Evolutionary conservation across 1,140 invertebrate genomes (phyloP).

Genomic region (Pteromalus puparum): DNA sequence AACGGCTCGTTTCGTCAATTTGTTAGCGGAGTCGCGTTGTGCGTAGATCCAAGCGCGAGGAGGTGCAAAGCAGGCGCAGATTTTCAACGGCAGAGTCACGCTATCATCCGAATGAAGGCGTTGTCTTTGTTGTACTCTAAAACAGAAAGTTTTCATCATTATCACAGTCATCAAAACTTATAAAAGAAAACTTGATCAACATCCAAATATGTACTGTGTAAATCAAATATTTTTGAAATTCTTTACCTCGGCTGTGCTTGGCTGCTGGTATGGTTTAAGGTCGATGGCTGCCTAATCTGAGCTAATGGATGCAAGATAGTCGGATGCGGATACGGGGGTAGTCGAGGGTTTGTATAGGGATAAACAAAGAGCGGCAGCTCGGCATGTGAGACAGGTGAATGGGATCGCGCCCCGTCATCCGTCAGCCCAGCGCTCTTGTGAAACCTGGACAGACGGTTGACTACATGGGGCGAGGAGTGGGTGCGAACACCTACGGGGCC

Average conservation of each 20-base stretch:
- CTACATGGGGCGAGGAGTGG: conserved; percentile 93
- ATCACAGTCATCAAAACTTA: background rate
- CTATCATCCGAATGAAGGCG: conserved; percentile 82
- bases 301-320: conserved; percentile 86
- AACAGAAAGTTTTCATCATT: background rate
- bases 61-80: conserved; percentile 87
- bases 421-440: conserved; percentile 95
- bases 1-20: conserved; percentile 78
- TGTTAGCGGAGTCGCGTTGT: conserved; percentile 74
- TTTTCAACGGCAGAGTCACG: conserved; percentile 79
- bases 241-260: conserved; percentile 75
- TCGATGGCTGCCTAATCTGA: conserved; percentile 88
- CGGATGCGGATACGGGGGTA: conserved; percentile 92
- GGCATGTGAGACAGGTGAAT: conserved; percentile 83
- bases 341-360: conserved; percentile 90
- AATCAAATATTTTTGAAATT: background rate
- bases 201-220: too few species aligned
- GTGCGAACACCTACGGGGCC: conserved; percentile 93
- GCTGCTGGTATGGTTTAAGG: conserved; percentile 73
- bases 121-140: conserved; percentile 75
- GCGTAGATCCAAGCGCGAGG: conserved; percentile 84
- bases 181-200: too few species aligned
- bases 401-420: conserved; percentile 81
- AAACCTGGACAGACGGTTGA: conserved; percentile 96
- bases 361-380: conserved; percentile 78